Percentiles rank a stretch among this genome's conserved stretches.
Evolutionary conservation across 2,113 vertebrate genomes (phyloP).

Genomic region (Sitta europaea): DNA sequence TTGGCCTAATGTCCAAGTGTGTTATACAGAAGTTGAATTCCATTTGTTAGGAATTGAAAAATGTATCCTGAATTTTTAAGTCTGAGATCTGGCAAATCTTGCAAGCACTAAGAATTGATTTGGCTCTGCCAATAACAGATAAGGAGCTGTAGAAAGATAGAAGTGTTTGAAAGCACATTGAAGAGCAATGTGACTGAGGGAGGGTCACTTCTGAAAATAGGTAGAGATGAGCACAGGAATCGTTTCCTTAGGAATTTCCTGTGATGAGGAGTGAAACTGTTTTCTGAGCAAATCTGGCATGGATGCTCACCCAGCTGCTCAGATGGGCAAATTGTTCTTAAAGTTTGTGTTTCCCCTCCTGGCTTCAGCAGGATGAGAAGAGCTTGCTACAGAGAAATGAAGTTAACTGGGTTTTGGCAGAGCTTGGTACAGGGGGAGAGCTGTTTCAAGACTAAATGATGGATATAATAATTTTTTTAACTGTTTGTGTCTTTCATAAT

Average conservation of each 20-base stretch:
- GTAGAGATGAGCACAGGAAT: background rate
- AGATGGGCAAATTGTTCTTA: background rate
- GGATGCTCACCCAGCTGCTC: background rate
- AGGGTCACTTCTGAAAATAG: background rate
- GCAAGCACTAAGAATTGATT: background rate
- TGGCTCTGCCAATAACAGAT: background rate
- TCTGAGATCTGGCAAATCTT: background rate
- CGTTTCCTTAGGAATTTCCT: background rate
- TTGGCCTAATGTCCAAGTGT: background rate
- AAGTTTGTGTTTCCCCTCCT: background rate
- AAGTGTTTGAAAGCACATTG: background rate
- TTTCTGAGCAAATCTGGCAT: background rate
- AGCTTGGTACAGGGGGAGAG: background rate
- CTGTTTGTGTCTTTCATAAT: background rate
- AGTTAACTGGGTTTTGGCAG: background rate
- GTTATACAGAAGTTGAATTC: background rate
- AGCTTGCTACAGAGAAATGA: background rate
- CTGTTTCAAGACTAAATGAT: background rate
- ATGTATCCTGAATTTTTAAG: background rate
- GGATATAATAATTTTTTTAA: background rate
- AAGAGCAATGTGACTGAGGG: background rate
- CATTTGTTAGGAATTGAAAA: background rate
- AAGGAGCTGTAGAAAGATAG: background rate
- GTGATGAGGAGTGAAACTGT: background rate
- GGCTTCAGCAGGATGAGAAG: background rate